Evolutionary conservation across 2,113 vertebrate species (phyloP).

Genomic region (Nannospalax galili): DNA sequence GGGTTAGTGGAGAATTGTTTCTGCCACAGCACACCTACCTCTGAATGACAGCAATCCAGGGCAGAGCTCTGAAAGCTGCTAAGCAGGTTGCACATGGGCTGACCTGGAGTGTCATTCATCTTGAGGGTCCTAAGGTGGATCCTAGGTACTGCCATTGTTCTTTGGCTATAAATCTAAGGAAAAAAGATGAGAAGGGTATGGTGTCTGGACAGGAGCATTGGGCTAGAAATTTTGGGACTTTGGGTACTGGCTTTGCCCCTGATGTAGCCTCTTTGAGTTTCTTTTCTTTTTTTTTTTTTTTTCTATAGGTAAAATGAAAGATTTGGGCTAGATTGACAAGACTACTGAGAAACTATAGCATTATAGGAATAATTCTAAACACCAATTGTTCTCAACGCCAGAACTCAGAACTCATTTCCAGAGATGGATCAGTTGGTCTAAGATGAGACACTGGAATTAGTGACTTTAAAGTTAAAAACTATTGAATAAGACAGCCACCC

Average conservation of each 20-base stretch:
- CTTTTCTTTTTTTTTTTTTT: background rate
- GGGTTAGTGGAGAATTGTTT: slow-evolving; percentile 29
- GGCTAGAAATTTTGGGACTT: background rate
- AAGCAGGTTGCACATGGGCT: background rate
- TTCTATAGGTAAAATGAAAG: background rate
- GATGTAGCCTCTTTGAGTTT: background rate
- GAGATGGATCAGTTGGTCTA: background rate
- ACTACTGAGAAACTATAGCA: background rate
- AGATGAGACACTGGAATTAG: background rate
- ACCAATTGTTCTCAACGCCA: background rate
- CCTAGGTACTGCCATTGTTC: background rate
- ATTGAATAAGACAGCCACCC: background rate
- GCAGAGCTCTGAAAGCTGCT: background rate
- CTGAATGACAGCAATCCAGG: background rate
- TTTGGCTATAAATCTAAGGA: slow-evolving; percentile 17
- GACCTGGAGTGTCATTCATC: background rate
- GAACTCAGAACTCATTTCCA: background rate
- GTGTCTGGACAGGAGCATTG: background rate
- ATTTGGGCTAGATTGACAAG: background rate
- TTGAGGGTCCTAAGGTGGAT: background rate
- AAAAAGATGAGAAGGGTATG: background rate
- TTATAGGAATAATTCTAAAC: background rate
- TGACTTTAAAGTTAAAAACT: slow-evolving; percentile 41
- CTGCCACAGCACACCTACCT: background rate
- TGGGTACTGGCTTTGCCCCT: background rate